phyloP scores from a whole-genome alignment of 2,797 vertebrate genomes.

The Acomys russatus region DNA sequence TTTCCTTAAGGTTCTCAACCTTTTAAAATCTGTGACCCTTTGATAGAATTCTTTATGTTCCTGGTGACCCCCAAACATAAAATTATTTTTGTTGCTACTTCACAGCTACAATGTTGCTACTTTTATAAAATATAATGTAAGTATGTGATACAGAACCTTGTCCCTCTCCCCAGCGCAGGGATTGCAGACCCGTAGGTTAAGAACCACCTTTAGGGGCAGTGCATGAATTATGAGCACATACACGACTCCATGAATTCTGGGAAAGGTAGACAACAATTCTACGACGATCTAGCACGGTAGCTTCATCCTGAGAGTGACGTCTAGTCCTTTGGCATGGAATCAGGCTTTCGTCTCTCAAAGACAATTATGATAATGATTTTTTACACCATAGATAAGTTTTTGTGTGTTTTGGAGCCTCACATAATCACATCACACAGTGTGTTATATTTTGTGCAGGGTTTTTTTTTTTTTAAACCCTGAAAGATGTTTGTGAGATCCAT shows the following conservation, averaged over 20 bases:
- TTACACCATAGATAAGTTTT: neutral
- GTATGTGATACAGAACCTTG: too few species aligned
- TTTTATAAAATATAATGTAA: neutral
- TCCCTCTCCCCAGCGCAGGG: neutral
- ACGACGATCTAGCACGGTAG: neutral
- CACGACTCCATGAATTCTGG: neutral
- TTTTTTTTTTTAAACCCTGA: neutral
- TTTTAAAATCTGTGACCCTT: neutral
- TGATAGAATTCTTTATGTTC: neutral
- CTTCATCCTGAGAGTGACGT: neutral
- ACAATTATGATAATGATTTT: neutral
- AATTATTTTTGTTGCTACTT: neutral
- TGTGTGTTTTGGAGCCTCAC: neutral
- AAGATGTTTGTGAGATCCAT: slow-evolving; percentile 1
- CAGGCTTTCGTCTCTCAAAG: neutral
- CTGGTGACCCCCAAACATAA: neutral
- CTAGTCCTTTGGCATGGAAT: neutral
- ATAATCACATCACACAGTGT: neutral
- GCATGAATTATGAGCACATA: neutral
- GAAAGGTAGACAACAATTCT: neutral
- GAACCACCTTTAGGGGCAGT: neutral
- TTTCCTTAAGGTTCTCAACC: neutral
- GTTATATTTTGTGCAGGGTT: neutral
- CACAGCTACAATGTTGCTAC: neutral
- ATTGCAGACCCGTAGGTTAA: neutral